Conservation (phyloP, 2,888 invertebrate species). For the Ctena decussata region DNA sequence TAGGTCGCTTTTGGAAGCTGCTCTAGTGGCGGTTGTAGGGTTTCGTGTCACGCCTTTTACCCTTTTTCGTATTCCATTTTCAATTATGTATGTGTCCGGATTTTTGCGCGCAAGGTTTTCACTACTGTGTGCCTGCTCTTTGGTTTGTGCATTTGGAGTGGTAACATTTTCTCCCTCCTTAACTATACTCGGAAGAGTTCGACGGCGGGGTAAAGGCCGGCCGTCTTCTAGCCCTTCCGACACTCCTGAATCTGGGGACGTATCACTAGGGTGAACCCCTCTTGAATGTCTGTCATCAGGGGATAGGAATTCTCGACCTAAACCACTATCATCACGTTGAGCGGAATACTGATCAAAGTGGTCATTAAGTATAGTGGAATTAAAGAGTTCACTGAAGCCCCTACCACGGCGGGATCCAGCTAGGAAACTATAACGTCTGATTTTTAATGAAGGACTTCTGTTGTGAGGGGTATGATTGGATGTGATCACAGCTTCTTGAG, state of each 20-base stretch:
- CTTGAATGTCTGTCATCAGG: slow-evolving; percentile 59
- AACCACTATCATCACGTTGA: slow-evolving; percentile 81
- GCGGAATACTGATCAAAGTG: slow-evolving; percentile 86
- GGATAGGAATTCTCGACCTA: slow-evolving; percentile 77
- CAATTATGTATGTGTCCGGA: slow-evolving; percentile 85
- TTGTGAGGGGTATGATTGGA: slow-evolving; percentile 76
- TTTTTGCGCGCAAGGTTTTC: slow-evolving; percentile 79
- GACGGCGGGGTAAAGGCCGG: slow-evolving; percentile 80
- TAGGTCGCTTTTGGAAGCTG: slow-evolving; percentile 88
- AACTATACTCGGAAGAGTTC: slow-evolving; percentile 85
- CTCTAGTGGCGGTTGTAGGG: slow-evolving; percentile 41
- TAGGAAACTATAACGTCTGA: slow-evolving; percentile 83
- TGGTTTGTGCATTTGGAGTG: slow-evolving; percentile 59
- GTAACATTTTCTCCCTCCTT: slow-evolving; percentile 68
- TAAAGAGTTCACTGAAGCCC: slow-evolving; percentile 84
- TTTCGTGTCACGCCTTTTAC: slow-evolving; percentile 81
- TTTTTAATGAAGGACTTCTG: slow-evolving; percentile 81
- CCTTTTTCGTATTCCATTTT: slow-evolving; percentile 86
- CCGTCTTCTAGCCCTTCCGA: slow-evolving; percentile 81
- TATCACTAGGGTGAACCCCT: slow-evolving; percentile 71
- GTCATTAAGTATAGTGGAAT: slow-evolving; percentile 85
- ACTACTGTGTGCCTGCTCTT: slow-evolving; percentile 80
- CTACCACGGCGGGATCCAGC: slow-evolving; percentile 82
- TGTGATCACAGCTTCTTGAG: slow-evolving; percentile 69
- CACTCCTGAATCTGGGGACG: slow-evolving; percentile 84